Evolutionary conservation across 2,113 vertebrate genomes (phyloP).

Genomic region (Cacatua alba): DNA sequence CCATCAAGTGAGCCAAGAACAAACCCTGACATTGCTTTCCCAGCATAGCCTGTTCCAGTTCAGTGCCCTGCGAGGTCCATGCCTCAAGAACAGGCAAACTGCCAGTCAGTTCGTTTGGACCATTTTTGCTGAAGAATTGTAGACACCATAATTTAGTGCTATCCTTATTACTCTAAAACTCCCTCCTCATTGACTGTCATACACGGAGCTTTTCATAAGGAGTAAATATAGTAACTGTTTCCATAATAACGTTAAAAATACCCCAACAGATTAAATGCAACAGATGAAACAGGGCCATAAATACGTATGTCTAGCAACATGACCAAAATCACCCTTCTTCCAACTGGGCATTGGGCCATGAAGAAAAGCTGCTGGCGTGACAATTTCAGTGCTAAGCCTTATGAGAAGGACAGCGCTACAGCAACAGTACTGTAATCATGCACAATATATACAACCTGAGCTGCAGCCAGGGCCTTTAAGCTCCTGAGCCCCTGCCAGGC

Average conservation of each 20-base stretch:
- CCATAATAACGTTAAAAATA: slow-evolving; percentile 63
- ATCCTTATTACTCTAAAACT: neutral
- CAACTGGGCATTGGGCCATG: slow-evolving; percentile 50
- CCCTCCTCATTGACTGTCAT: neutral
- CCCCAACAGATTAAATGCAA: slow-evolving; percentile 29
- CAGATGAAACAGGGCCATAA: slow-evolving; percentile 54
- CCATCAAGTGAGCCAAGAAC: neutral
- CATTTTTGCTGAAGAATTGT: neutral
- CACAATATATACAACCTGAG: accelerated
- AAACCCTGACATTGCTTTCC: neutral
- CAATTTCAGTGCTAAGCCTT: neutral
- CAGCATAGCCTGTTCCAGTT: neutral
- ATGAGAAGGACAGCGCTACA: neutral
- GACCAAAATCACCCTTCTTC: slow-evolving; percentile 58
- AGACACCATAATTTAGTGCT: neutral
- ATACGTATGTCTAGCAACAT: slow-evolving; percentile 43
- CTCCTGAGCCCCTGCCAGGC: neutral
- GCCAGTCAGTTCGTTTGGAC: slow-evolving; percentile 23
- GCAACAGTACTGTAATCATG: neutral
- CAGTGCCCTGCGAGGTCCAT: neutral
- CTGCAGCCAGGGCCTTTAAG: neutral
- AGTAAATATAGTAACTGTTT: slow-evolving; percentile 69
- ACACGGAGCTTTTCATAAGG: neutral
- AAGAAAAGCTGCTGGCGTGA: slow-evolving; percentile 20
- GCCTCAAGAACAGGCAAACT: neutral